Evolutionary conservation across 2,797 vertebrate species (phyloP).

Genomic region (Naso thynnoides): DNA sequence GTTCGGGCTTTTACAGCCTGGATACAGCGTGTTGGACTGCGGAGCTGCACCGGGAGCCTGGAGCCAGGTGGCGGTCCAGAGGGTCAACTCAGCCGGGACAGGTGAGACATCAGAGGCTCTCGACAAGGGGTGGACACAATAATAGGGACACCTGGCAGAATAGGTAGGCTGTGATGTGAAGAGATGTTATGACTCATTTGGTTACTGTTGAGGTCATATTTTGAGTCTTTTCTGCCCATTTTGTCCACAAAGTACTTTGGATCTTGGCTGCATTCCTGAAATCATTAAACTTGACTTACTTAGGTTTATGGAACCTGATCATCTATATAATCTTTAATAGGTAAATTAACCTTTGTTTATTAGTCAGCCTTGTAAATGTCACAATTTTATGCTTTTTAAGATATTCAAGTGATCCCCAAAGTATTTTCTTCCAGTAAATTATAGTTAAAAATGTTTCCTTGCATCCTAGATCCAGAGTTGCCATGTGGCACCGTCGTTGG

Average conservation of each 20-base stretch:
- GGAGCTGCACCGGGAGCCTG: constrained; percentile 96
- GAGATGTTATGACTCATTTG: neutral
- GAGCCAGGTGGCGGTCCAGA: constrained; percentile 93
- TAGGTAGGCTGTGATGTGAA: neutral
- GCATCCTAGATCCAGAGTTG: constrained; percentile 81
- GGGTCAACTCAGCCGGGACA: constrained; percentile 89
- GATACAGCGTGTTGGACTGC: constrained; percentile 91
- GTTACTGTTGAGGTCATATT: neutral
- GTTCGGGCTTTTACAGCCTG: constrained; percentile 86
- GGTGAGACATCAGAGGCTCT: constrained; percentile 75
- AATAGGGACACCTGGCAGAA: too few species aligned
- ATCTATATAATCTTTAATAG: neutral
- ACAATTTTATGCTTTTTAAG: neutral
- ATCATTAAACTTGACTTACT: neutral
- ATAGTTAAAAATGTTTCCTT: constrained; percentile 2
- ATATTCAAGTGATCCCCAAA: neutral
- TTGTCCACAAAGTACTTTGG: neutral
- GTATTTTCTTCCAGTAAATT: neutral
- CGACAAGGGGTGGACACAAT: too few species aligned
- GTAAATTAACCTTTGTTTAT: neutral
- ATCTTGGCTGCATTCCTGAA: neutral
- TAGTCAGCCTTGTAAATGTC: neutral
- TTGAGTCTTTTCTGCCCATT: neutral
- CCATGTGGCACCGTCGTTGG: constrained; percentile 90
- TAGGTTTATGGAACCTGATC: neutral